A percentile compares a stretch with the other conserved stretches of the same genome.
These are phyloP conservation scores for Apocheima hispidaria DNA, from an alignment of 2,888 invertebrate species.

Conservation along the genomic window DNA sequence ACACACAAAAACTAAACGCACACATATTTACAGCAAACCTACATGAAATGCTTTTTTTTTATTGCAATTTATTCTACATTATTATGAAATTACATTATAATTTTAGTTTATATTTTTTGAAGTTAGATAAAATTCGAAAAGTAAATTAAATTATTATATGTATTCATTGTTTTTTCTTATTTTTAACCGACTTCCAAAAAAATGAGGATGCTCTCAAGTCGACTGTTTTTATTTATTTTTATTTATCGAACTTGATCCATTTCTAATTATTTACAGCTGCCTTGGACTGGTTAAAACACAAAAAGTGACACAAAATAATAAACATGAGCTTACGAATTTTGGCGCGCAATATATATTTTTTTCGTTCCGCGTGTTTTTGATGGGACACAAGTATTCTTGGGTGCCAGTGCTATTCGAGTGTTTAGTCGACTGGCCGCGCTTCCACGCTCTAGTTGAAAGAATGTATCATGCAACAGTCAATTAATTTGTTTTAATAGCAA, in stretches of 20 bases:
- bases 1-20: constrained; percentile 24
- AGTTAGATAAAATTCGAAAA: no score
- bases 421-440: constrained; percentile 55
- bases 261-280: no score
- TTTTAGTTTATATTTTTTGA: no score
- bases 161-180: no score
- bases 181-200: no score
- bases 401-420: constrained; percentile 56
- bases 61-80: background rate
- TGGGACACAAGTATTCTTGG: constrained; percentile 69
- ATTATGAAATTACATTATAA: background rate
- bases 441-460: constrained; percentile 82
- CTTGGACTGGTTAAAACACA: no score
- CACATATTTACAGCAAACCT: background rate
- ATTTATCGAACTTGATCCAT: no score
- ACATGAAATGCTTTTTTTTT: background rate
- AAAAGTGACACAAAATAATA: background rate
- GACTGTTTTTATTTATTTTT: no score
- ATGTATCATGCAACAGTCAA: constrained; percentile 76
- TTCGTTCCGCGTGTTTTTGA: constrained; percentile 35
- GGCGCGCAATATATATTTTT: constrained; percentile 37
- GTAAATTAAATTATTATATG: no score
- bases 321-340: constrained; percentile 20
- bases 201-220: no score
- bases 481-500: constrained; percentile 48